These are phyloP conservation scores for Chunga burmeisteri DNA, from an alignment of 2,113 vertebrate species.

Conservation along the genomic window DNA sequence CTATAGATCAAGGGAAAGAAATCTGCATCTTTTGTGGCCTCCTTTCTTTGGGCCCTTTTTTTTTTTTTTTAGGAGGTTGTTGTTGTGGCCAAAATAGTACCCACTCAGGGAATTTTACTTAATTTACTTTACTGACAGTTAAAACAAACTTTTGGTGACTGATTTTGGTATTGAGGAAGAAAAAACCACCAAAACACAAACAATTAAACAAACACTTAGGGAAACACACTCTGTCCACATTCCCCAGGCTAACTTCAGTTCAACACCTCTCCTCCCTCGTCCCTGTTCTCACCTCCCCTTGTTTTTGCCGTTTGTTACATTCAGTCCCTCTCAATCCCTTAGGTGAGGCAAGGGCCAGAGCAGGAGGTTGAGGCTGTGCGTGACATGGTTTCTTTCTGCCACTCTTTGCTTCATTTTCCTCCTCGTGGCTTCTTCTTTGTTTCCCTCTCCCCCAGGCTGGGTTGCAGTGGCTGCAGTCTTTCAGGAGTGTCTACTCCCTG, in stretches of 20 bases:
- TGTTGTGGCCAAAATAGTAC: background rate
- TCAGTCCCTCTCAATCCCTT: background rate
- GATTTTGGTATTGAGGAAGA: background rate
- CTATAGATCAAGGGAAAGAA: background rate
- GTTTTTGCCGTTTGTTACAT: background rate
- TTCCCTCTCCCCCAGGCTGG: background rate
- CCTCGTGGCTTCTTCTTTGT: background rate
- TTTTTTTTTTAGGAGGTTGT: background rate
- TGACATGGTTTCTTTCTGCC: background rate
- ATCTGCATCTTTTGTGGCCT: background rate
- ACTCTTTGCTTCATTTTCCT: background rate
- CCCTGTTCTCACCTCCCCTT: background rate
- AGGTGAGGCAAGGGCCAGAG: background rate
- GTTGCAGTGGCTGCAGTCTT: rapidly evolving
- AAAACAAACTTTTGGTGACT: background rate
- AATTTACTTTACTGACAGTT: background rate
- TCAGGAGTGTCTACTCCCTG: background rate
- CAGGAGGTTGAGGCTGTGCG: background rate
- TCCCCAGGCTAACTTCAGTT: background rate
- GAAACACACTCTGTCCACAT: background rate
- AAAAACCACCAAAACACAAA: background rate
- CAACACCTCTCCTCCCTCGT: background rate
- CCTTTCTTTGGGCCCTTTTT: background rate
- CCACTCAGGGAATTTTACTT: background rate
- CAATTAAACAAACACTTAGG: background rate